Percentiles rank a stretch among this genome's conserved stretches.
phyloP scores from a whole-genome alignment of 2,113 vertebrate species.

The Mobula birostris region DNA sequence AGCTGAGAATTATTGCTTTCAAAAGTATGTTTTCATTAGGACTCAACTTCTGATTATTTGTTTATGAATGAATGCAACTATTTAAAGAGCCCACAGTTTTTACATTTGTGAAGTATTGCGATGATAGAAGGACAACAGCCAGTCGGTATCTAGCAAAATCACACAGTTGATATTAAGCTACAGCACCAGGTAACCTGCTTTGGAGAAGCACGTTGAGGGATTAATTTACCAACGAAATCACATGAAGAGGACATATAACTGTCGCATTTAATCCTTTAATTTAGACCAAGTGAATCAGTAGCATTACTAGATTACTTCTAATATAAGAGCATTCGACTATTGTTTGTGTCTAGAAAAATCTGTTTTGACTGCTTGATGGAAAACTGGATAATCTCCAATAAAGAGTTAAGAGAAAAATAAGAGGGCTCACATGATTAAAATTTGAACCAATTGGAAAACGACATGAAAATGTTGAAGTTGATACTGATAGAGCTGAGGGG shows the following conservation, averaged over 20 bases:
- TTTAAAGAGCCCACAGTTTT: too few relatives aligned
- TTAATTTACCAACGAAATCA: background rate
- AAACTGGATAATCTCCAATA: background rate
- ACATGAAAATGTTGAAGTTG: background rate
- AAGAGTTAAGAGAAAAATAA: background rate
- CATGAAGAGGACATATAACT: background rate
- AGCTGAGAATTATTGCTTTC: too few relatives aligned
- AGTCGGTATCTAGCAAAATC: background rate
- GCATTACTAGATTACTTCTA: background rate
- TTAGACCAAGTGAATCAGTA: background rate
- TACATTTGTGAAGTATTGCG: too few relatives aligned
- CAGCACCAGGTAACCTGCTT: background rate
- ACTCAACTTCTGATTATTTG: too few relatives aligned
- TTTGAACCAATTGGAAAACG: background rate
- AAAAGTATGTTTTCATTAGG: too few relatives aligned
- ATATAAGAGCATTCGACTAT: background rate
- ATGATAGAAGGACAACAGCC: background rate
- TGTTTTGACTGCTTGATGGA: background rate
- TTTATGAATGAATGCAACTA: too few relatives aligned
- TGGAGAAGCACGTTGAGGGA: background rate
- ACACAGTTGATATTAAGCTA: background rate
- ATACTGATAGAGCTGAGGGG: background rate
- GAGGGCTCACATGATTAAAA: background rate
- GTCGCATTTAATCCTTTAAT: background rate
- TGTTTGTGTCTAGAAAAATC: background rate